Evolutionary conservation across 2,888 invertebrate genomes (phyloP), one percentile per base, ranked within the genome.

Genomic region (Aleiodes testaceus): DNA sequence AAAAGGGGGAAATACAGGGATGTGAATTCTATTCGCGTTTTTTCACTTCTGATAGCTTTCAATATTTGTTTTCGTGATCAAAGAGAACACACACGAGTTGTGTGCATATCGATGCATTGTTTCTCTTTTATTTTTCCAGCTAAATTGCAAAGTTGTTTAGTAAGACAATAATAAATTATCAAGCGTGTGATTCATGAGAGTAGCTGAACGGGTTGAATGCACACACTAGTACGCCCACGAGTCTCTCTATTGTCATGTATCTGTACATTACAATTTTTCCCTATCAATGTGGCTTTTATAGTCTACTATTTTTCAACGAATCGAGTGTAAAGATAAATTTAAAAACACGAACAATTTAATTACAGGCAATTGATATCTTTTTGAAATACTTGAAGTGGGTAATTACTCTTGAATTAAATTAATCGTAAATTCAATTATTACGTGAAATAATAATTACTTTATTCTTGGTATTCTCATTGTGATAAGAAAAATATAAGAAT

Each of bases 151-250:
- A 59, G 59, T 42, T 42, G 59, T 59, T 59, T 36, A 36, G 42
- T 42, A 59, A 59, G 36, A 42, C n/a, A 53, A 11, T 59, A 42
- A 59, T 36, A 59, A 59, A 59, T 59, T 42, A 59, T 59, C 14
- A 11, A 11, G 14, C 12, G 59, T 59, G 36, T 59, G 59, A 59
- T 59, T 59, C 59, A 42, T 59, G 59, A 16, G 42, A 59, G 26
- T 18, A 42, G 7, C 36, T 42, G 14, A 20, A 7, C 42, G 9
- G 42, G n/a, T 30, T 30, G 30, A 55, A 9, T 26, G 30, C 18
- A 18, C 14, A 55, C 30, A 55, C 55, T 6, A 6, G 36, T 36
- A 55, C 55, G 55, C 26, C 55, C 55, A 55, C 55, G n/a, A 30
- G 26, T 55, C 14, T 55, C 7, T 52, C 55, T 55, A 55, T 55